Evolutionary conservation across 2,113 vertebrate genomes (phyloP), one percentile per base, ranked within the genome.

Genomic region (Lonchura striata): DNA sequence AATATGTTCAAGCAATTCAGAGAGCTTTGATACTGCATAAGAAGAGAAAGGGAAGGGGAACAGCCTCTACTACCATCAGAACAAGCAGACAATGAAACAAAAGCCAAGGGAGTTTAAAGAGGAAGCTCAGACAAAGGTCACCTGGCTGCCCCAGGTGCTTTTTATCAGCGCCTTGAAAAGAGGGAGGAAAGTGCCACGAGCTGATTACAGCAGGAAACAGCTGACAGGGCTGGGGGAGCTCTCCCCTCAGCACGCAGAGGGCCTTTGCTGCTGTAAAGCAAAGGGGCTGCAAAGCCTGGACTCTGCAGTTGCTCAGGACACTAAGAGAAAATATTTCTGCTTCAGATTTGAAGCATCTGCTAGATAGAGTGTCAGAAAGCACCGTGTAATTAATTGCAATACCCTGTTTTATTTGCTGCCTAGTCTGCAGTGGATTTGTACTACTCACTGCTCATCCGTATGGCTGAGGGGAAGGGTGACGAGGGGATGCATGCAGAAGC

Each of bases 111-210:
- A 71, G 53, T 94, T 96, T 79, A 72, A 86, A 92, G 85, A 71
- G 77, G 74, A 85, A 93, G 82, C 90, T 87, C 90, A 94, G 84
- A 69, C 94, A 94, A 94, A 94, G 87, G 90, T 94, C 95, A 91
- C 57, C 57, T 75, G 87, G 81, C 78, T 76, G 78, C 47, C 31
- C 78, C 82, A 68, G 80, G 70, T 81, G 59, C 69, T 86, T 81
- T 30, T 88, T 91, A 93, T 94, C 92, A 94, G 61, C 52, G 12
- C 82, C 92, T 79, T 91, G 90, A 56, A 71, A 88, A 87, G 44
- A 56, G 30, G 52, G 81, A 78, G 56, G 49, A 82, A 89, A 83
- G 78, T 85, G 56, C 47, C 41, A 42, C 0, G 2, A 90, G 65
- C 31, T 69, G 81, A 90, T 91, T 49, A 70, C 50, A 87, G 81